Evolutionary conservation across 2,888 invertebrate genomes (phyloP).

Genomic region (Linnaemya tessellans): DNA sequence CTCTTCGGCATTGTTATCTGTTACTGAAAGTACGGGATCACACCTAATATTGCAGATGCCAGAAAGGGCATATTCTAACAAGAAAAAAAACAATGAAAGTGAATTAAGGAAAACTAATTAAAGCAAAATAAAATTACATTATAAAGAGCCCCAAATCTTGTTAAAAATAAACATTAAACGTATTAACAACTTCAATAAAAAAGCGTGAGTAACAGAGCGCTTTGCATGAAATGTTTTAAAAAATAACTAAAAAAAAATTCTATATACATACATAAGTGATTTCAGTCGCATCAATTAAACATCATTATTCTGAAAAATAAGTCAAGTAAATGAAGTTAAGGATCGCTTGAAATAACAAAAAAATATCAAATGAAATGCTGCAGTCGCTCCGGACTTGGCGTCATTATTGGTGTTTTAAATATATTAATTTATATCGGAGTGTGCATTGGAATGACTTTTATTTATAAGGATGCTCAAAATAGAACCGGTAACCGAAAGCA

Average conservation of each 20-base stretch:
- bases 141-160: not conserved
- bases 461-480: not conserved
- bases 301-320: not conserved
- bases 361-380: constrained; percentile 17
- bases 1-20: no score
- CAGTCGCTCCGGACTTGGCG: constrained; percentile 10
- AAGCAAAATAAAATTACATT: not conserved
- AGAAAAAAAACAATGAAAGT: not conserved
- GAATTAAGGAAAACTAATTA: not conserved
- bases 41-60: not conserved
- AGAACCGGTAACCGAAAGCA: not conserved
- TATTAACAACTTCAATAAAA: not conserved
- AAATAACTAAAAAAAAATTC: not conserved
- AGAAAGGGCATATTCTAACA: not conserved
- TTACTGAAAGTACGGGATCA: no score
- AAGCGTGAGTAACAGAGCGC: constrained; percentile 1
- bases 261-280: not conserved
- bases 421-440: constrained; percentile 7
- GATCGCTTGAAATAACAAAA: not conserved
- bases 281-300: not conserved
- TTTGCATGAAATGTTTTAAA: not conserved
- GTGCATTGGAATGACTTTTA: constrained; percentile 9
- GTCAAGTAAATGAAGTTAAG: not conserved
- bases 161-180: not conserved
- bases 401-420: not conserved